Evolutionary conservation across 2,113 vertebrate genomes (phyloP).

Genomic region (Tragulus kanchil): DNA sequence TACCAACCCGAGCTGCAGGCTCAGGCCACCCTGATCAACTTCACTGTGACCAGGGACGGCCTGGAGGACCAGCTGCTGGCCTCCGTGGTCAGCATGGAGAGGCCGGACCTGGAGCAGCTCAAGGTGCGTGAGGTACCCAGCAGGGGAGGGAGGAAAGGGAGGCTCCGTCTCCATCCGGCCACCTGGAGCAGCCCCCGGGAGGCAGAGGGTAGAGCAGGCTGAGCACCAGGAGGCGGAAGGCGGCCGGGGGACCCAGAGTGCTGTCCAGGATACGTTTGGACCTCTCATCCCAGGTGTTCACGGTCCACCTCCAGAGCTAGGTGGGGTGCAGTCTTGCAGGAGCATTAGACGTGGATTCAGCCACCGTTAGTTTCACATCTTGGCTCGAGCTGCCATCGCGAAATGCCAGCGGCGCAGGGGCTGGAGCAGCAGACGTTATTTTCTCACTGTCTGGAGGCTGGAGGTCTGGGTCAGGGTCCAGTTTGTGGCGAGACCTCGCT

Average conservation of each 20-base stretch:
- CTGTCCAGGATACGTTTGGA: not conserved
- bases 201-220: not conserved
- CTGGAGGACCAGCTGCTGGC: slow-evolving; percentile 97
- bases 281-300: not conserved
- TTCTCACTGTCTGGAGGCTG: not conserved
- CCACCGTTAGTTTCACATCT: not conserved
- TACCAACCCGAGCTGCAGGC: slow-evolving; percentile 98
- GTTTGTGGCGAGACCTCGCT: not conserved
- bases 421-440: not conserved
- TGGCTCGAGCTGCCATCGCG: not conserved
- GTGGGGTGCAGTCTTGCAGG: not conserved
- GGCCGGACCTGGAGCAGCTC: slow-evolving; percentile 95
- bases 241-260: not conserved
- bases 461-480: not conserved
- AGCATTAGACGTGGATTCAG: not conserved
- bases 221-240: not conserved
- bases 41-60: slow-evolving; percentile 94
- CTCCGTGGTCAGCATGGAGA: slow-evolving; percentile 94
- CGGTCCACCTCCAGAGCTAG: not conserved
- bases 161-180: not conserved
- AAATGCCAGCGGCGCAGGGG: not conserved
- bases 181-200: not conserved
- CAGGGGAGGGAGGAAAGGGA: not conserved
- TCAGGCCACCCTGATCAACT: slow-evolving; percentile 97
- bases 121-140: slow-evolving; percentile 88